These are phyloP conservation scores for Tridacna crocea DNA, from an alignment of 2,888 invertebrate species.

Conservation along the genomic window DNA sequence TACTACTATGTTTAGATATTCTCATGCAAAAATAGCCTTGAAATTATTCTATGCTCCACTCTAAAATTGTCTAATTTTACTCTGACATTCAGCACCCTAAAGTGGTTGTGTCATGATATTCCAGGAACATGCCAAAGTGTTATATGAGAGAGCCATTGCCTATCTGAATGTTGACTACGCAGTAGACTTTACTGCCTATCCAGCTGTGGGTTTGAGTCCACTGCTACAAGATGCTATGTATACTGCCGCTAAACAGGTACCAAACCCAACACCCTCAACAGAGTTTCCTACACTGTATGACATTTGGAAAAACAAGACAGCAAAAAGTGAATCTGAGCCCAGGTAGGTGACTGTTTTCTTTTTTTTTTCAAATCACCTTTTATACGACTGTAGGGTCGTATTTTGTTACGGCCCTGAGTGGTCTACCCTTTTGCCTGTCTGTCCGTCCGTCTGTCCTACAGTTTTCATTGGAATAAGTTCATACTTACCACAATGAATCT, in stretches of 20 bases:
- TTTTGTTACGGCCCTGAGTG: no score
- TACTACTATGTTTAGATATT: no score
- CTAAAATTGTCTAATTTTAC: no score
- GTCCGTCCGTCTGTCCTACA: no score
- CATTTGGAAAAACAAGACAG: conserved; percentile 76
- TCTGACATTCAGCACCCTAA: no score
- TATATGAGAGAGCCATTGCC: conserved; percentile 71
- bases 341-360: conserved; percentile 40
- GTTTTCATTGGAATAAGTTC: no score
- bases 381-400: no score
- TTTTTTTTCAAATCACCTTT: no score
- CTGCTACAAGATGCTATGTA: conserved; percentile 81
- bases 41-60: no score
- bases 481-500: no score
- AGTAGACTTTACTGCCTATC: conserved; percentile 56
- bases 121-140: conserved; percentile 76
- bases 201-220: conserved; percentile 73
- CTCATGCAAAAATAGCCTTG: no score
- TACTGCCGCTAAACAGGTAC: conserved; percentile 82
- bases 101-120: background rate
- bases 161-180: conserved; percentile 74
- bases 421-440: no score
- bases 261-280: conserved; percentile 77
- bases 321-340: conserved; percentile 51
- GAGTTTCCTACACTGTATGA: conserved; percentile 79